phyloP scores from a whole-genome alignment of 1,140 invertebrate genomes.

The Platyscapa corneri region DNA sequence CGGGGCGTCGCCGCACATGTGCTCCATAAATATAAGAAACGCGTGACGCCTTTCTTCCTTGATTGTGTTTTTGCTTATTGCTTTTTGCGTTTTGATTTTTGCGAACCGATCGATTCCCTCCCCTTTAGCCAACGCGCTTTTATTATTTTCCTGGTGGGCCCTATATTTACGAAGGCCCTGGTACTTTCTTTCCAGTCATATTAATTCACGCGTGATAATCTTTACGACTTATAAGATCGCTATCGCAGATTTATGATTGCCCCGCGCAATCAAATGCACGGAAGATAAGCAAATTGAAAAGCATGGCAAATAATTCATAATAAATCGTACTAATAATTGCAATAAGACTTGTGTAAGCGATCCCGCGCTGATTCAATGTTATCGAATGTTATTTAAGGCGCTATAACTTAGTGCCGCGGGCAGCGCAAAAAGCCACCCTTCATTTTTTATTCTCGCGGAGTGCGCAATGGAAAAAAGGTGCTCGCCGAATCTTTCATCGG shows the following conservation, averaged over 20 bases:
- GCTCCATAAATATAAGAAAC: background rate
- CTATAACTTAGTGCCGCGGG: background rate
- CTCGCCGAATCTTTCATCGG: background rate
- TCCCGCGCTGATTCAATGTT: background rate
- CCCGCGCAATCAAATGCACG: slow-evolving; percentile 13
- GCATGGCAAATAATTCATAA: slow-evolving; percentile 40
- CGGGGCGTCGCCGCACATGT: background rate
- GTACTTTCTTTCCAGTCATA: slow-evolving; percentile 25
- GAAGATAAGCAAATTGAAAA: slow-evolving; percentile 50
- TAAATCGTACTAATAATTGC: slow-evolving; percentile 39
- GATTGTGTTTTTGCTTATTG: no score
- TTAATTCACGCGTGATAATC: slow-evolving; percentile 44
- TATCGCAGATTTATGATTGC: slow-evolving; percentile 46
- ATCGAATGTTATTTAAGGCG: slow-evolving; percentile 13
- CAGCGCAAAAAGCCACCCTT: background rate
- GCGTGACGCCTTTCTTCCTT: no score
- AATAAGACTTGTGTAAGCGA: background rate
- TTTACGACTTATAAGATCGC: slow-evolving; percentile 34
- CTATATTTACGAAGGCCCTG: background rate
- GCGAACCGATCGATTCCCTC: background rate
- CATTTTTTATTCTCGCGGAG: background rate
- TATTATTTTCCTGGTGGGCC: background rate
- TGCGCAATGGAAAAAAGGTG: no score
- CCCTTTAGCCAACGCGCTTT: background rate
- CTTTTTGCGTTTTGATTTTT: background rate